Evolutionary conservation across 2,113 vertebrate genomes (phyloP), one percentile per base, ranked within the genome.

Genomic region (Solea solea): DNA sequence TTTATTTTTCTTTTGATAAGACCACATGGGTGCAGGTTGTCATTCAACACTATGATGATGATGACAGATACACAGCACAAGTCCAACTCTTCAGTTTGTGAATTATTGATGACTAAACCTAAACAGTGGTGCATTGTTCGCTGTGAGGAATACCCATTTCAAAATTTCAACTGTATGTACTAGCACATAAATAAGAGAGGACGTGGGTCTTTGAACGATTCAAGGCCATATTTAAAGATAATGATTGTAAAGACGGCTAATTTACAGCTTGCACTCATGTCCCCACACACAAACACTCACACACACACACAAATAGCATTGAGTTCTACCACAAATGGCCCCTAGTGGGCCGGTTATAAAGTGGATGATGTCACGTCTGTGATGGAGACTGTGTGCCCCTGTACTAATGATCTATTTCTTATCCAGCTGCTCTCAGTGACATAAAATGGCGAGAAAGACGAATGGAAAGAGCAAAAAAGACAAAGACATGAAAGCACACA

Each of bases 321-420:
- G 75, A 62, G 72, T 83, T 84, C 70, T 72, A 42, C 63, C 76
- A 84, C 74, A 86, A 89, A 88, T 86, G 78, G 72, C 85, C 72
- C 85, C 92, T 69, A 54, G 53, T 77, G 82, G 88, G 80, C 75
- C 74, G 69, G 68, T 78, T 70, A 78, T 88, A 86, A 84, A 90
- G 74, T 75, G 77, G 85, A 81, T 92, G 91, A 93, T 92, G 89
- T 93, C 91, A 92, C 90, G 89, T 91, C 89, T 93, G 84, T 78
- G 84, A 82, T 76, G 74, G 87, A 80, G 88, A 75, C 83, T 81
- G 69, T 74, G 72, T 84, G 79, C 77, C 84, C 78, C 65, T 89
- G 74, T 62, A 73, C 63, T 84, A 61, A 52, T 78, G 76, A 89
- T 91, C 88, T 79, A 76, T 90, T 89, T 86, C 86, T 88, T 78